Evolutionary conservation across 2,797 vertebrate species (phyloP).

Genomic region (Protosalanx chinensis): DNA sequence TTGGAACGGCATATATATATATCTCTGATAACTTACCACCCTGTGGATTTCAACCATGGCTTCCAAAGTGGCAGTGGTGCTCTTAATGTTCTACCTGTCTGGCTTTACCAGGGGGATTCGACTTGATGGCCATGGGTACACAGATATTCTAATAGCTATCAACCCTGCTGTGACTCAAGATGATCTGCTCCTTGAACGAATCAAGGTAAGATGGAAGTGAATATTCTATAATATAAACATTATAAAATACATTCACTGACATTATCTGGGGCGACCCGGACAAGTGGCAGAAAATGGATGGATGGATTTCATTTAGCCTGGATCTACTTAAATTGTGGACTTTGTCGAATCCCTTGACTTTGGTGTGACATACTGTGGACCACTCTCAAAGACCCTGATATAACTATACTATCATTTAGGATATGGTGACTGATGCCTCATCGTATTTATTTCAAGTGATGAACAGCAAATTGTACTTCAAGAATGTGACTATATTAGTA

Average conservation of each 20-base stretch:
- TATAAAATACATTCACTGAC: not conserved
- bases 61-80: not conserved
- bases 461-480: constrained; percentile 63
- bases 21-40: not conserved
- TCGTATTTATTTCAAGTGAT: constrained; percentile 62
- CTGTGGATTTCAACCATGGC: not conserved
- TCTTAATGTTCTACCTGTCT: constrained; percentile 18
- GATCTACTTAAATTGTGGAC: no score
- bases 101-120: constrained; percentile 16
- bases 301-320: no score
- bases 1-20: not conserved
- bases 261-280: no score
- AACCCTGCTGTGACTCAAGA: constrained; percentile 28
- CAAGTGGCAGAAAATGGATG: no score
- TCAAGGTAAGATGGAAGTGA: constrained; percentile 19
- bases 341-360: no score
- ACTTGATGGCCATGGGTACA: constrained; percentile 40
- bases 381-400: not conserved
- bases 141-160: constrained; percentile 31
- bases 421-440: constrained; percentile 67
- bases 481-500: constrained; percentile 66
- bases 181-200: constrained; percentile 12
- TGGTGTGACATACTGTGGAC: not conserved
- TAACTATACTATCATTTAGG: constrained; percentile 41
- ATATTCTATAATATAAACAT: not conserved